Evolutionary conservation across 2,888 invertebrate species (phyloP).

Genomic region (Drosophila ochracea): DNA sequence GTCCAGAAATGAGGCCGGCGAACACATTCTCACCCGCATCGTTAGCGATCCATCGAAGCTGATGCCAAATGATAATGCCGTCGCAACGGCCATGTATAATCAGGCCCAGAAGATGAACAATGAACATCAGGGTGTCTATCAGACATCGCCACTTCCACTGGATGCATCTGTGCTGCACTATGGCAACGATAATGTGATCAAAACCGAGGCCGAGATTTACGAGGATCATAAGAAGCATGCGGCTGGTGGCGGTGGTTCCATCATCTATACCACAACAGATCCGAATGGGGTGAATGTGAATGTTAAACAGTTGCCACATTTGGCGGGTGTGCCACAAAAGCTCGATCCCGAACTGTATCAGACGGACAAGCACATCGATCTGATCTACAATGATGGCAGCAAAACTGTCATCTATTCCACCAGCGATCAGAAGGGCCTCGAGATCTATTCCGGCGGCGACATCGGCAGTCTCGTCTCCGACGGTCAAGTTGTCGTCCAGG

Average conservation of each 20-base stretch:
- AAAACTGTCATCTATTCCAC: slow-evolving; percentile 94
- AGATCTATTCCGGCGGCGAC: slow-evolving; percentile 87
- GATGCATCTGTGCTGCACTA: slow-evolving; percentile 85
- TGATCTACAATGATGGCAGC: slow-evolving; percentile 93
- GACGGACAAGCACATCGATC: slow-evolving; percentile 88
- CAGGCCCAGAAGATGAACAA: slow-evolving; percentile 84
- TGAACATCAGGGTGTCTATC: slow-evolving; percentile 83
- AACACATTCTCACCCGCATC: slow-evolving; percentile 85
- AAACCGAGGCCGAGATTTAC: slow-evolving; percentile 84
- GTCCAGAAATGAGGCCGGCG: slow-evolving; percentile 85
- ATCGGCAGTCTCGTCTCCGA: slow-evolving; percentile 84
- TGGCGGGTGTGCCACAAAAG: slow-evolving; percentile 83
- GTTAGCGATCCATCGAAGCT: slow-evolving; percentile 85
- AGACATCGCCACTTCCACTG: slow-evolving; percentile 84
- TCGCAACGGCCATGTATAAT: slow-evolving; percentile 84
- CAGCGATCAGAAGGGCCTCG: slow-evolving; percentile 91
- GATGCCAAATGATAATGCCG: slow-evolving; percentile 84
- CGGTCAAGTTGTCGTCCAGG: slow-evolving; percentile 85
- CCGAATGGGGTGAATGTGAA: slow-evolving; percentile 85
- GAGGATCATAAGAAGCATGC: slow-evolving; percentile 83
- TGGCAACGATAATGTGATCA: slow-evolving; percentile 81
- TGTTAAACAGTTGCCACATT: slow-evolving; percentile 82
- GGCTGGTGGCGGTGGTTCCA: slow-evolving; percentile 81
- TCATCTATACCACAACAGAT: slow-evolving; percentile 85
- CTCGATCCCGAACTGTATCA: slow-evolving; percentile 85